phyloP scores from a whole-genome alignment of 2,888 invertebrate species.

The Euplagia quadripunctaria region DNA sequence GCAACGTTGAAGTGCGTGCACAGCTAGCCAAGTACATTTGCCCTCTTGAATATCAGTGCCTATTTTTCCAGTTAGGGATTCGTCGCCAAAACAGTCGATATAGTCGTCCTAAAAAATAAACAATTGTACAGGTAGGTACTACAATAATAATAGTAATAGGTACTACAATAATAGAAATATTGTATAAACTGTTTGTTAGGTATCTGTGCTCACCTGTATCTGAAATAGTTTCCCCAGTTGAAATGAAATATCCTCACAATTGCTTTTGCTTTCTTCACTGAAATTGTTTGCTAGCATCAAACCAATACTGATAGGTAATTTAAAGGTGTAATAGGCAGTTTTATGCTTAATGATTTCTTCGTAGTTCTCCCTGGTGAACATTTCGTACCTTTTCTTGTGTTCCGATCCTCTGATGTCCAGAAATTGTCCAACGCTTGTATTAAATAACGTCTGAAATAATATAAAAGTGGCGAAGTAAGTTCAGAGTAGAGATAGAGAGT shows the following conservation, averaged over 20 bases:
- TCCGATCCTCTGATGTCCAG: constrained; percentile 89
- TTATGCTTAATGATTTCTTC: constrained; percentile 94
- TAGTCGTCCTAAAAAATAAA: constrained; percentile 90
- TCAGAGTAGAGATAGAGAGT: background rate
- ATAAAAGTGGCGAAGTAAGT: background rate
- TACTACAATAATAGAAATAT: background rate
- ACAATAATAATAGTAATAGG: background rate
- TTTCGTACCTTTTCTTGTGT: constrained; percentile 58
- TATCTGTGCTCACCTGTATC: constrained; percentile 89
- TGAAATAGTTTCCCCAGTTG: constrained; percentile 97
- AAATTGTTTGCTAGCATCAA: constrained; percentile 92
- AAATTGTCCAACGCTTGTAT: constrained; percentile 92
- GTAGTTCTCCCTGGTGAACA: constrained; percentile 93
- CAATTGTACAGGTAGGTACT: background rate
- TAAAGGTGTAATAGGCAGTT: constrained; percentile 95
- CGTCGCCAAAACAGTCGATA: constrained; percentile 95
- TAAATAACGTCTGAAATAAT: constrained; percentile 74
- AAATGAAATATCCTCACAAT: constrained; percentile 92
- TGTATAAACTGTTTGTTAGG: background rate
- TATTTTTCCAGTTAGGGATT: constrained; percentile 93
- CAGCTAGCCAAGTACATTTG: constrained; percentile 97
- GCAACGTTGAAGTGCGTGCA: constrained; percentile 92
- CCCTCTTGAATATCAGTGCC: constrained; percentile 97
- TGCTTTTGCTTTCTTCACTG: constrained; percentile 90
- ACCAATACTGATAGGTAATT: constrained; percentile 93